Base-by-base conservation (phyloP, 2,888 invertebrate species). In the Galeopsomyia nigrocyanea region DNA sequence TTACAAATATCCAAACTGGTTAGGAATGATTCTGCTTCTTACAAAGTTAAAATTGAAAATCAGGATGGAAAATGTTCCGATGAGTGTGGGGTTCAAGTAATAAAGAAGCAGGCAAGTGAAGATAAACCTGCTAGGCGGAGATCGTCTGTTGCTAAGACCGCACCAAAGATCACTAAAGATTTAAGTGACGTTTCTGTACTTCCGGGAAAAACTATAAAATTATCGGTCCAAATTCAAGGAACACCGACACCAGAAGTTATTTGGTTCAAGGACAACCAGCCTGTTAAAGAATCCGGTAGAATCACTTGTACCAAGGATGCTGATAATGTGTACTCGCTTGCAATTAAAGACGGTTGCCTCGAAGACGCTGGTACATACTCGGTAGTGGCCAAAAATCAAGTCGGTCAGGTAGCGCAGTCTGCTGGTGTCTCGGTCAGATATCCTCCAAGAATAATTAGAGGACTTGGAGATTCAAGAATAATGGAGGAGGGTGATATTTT, bases 201-300 rank as follows among this genome's bases (percentile, higher is more conserved):
- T 80, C 91, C 91, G 57, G 93, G 93, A 0, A 90, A 93, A 74
- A 91, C 91, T 14, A 90, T 95, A 60, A 92, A 91, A 67, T 92
- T 97, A 85, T 92, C 92, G 16, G 90, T 71, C 0, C 93, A 79
- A 73, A 94, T 96, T 80, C 94, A 94, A 83, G 97, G 97, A 67
- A 97, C 92, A 87, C 98, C 98, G 3, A 94, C 95, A 82, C 97
- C 97, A 0, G 91, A 91, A 68, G 92, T 98, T 53, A 91, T 92
- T 68, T 95, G 95, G 90, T 92, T 91, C 64, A 94, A 95, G 82
- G 93, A 94, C 72, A 94, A 94, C 0, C 89, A 93, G 83, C 89
- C 92, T 71, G 89, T 96, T 49, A 90, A 93, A 78, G 90, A 94
- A 9, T 93, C 94, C 74, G 91, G 92, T 1, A 92, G 94, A 81